phyloP scores from a whole-genome alignment of 2,113 vertebrate species.

The Mustela lutreola region DNA sequence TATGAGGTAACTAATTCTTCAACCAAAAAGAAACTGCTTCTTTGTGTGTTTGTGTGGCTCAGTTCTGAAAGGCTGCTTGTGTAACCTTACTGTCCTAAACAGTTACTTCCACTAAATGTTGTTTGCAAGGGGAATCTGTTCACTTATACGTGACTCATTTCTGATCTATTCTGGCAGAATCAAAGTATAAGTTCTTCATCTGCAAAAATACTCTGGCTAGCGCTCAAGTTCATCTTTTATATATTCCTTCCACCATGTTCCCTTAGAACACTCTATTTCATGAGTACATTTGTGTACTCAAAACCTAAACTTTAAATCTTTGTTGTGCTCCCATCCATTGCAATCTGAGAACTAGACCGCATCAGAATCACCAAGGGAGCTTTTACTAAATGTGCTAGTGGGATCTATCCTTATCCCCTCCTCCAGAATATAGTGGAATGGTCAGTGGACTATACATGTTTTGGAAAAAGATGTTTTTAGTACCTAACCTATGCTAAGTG shows the following conservation, averaged over 20 bases:
- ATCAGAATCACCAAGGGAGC: not conserved
- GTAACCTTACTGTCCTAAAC: not conserved
- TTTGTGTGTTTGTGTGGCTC: not conserved
- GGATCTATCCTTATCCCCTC: not conserved
- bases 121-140: not conserved
- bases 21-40: not conserved
- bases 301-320: not conserved
- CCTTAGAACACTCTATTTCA: not conserved
- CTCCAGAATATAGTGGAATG: not conserved
- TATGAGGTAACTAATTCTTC: not conserved
- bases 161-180: not conserved
- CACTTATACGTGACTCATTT: not conserved
- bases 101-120: not conserved
- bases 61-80: not conserved
- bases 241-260: not conserved
- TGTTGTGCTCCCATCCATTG: not conserved
- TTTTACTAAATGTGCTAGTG: not conserved
- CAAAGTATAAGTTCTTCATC: not conserved
- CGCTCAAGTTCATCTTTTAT: not conserved
- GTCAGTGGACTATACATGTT: not conserved
- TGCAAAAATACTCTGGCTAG: not conserved
- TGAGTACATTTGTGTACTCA: not conserved
- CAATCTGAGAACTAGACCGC: not conserved
- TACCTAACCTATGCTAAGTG: not conserved
- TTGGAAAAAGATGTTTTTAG: not conserved